Evolutionary conservation across 2,888 invertebrate species (phyloP).

Genomic region (Oegoconia quadripuncta): DNA sequence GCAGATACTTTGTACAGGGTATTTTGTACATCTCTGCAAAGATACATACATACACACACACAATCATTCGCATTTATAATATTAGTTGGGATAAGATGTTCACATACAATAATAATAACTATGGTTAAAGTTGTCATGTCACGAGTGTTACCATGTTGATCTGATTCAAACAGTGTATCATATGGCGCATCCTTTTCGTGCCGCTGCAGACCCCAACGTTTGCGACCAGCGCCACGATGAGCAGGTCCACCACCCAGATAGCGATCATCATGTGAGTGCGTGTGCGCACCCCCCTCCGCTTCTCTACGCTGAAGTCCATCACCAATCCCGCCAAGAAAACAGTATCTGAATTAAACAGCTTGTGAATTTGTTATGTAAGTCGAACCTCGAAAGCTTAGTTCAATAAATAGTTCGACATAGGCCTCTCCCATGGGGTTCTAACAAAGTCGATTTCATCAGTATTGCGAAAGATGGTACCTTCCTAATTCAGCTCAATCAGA

Average conservation of each 20-base stretch:
- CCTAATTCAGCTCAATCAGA: no score
- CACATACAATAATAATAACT: background rate
- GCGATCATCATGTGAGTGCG: conserved; percentile 15
- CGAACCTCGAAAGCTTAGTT: no score
- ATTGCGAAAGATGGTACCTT: no score
- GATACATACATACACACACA: no score
- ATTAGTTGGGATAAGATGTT: no score
- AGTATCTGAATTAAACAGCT: conserved; percentile 20
- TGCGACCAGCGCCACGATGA: conserved; percentile 16
- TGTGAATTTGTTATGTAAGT: no score
- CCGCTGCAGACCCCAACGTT: conserved; percentile 21
- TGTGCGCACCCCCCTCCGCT: conserved; percentile 17
- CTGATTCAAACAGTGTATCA: conserved; percentile 23
- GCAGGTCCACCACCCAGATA: conserved; percentile 24
- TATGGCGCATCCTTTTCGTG: conserved; percentile 21
- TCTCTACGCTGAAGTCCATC: conserved; percentile 13
- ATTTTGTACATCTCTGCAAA: no score
- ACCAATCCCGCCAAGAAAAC: conserved; percentile 13
- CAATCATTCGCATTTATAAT: no score
- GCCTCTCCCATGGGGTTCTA: no score
- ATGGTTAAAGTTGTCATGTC: background rate
- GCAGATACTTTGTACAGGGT: no score
- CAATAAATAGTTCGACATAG: no score
- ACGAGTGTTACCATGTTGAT: conserved; percentile 30
- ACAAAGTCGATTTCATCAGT: no score